A percentile compares a stretch with the other conserved stretches of the same genome.
Conservation (phyloP, 2,113 vertebrate genomes). For the Illadopsis cleaveri region DNA sequence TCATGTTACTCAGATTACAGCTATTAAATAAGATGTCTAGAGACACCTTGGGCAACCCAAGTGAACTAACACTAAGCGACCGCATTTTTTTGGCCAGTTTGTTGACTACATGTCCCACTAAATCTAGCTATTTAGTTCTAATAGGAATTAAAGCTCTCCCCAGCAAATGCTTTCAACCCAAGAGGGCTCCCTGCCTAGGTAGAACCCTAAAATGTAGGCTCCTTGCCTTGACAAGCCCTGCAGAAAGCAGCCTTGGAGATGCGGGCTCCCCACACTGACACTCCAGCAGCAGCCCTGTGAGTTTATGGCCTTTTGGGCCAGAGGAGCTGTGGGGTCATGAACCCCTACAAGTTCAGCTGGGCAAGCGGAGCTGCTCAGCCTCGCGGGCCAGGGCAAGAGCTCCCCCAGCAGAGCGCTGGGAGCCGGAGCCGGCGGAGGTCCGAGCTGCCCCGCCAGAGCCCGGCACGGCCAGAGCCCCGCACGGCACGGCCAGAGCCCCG, state of each 20-base stretch:
- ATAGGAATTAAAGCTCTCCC: neutral
- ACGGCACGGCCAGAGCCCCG: too few species aligned
- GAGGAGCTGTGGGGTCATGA: neutral
- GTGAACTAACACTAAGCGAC: neutral
- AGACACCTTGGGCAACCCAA: neutral
- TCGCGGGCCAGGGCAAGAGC: rapidly evolving
- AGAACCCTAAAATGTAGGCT: rapidly evolving
- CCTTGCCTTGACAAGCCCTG: neutral
- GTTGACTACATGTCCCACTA: neutral
- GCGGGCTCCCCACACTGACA: neutral
- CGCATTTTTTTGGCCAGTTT: neutral
- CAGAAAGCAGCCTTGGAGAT: neutral
- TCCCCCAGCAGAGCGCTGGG: neutral
- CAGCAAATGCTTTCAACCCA: neutral
- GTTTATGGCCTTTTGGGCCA: neutral
- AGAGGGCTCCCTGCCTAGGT: neutral
- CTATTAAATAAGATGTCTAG: neutral
- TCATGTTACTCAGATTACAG: neutral
- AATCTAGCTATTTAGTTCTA: neutral
- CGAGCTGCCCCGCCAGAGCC: neutral
- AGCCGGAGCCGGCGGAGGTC: neutral
- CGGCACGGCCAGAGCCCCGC: neutral
- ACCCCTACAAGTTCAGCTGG: neutral
- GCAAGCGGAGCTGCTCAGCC: neutral
- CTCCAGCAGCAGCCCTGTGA: neutral